These are phyloP conservation scores for Colossoma macropomum DNA, from an alignment of 2,113 vertebrate genomes.

Conservation along the genomic window DNA sequence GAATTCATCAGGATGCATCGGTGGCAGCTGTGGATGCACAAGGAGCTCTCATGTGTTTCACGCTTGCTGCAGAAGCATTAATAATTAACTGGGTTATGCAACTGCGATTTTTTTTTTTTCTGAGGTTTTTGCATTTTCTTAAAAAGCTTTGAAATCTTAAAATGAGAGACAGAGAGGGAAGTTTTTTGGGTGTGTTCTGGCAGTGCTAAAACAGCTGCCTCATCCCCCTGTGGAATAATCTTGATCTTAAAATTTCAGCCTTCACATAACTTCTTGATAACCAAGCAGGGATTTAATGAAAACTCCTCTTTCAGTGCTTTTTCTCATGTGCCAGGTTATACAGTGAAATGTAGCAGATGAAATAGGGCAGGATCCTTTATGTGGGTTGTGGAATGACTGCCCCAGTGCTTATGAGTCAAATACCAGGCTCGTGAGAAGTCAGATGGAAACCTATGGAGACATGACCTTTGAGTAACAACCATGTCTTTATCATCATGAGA, in stretches of 20 bases:
- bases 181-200: background rate
- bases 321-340: background rate
- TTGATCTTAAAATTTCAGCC: background rate
- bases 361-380: background rate
- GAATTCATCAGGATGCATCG: slow-evolving; percentile 21
- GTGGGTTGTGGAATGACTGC: background rate
- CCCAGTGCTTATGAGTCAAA: slow-evolving; percentile 16
- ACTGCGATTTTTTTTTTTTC: slow-evolving; percentile 6
- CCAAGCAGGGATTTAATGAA: background rate
- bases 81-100: slow-evolving; percentile 40
- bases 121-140: slow-evolving; percentile 38
- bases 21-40: slow-evolving; percentile 1
- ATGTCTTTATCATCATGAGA: slow-evolving; percentile 18
- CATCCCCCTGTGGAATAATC: background rate
- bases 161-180: background rate
- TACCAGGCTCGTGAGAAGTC: slow-evolving; percentile 29
- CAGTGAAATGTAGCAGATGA: background rate
- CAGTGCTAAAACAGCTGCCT: background rate
- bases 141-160: slow-evolving; percentile 40
- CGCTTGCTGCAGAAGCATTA: slow-evolving; percentile 46
- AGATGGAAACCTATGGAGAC: slow-evolving; percentile 18
- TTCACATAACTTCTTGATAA: background rate
- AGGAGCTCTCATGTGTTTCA: slow-evolving; percentile 39
- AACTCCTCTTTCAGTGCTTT: background rate
- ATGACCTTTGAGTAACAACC: slow-evolving; percentile 19